These are phyloP conservation scores for Cydia pomonella DNA, from an alignment of 1,140 invertebrate genomes.

Conservation along the genomic window DNA sequence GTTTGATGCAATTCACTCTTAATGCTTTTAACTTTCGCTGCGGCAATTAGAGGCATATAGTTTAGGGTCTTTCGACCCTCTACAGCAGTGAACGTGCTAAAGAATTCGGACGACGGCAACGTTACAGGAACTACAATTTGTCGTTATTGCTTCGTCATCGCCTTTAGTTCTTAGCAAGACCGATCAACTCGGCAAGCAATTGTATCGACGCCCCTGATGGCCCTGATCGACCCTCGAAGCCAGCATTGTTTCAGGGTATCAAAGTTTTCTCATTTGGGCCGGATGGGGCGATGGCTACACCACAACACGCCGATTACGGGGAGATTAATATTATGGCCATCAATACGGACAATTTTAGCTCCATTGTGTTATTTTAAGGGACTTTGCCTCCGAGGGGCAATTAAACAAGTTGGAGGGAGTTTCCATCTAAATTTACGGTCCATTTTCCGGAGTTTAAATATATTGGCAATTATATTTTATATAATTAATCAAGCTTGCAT, in stretches of 20 bases:
- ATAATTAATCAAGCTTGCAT: no score
- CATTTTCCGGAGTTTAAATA: background rate
- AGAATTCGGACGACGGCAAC: no score
- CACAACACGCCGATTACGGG: conserved; percentile 9
- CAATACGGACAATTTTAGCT: conserved; percentile 17
- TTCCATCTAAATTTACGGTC: background rate
- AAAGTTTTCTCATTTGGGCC: conserved; percentile 2
- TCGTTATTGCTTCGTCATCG: no score
- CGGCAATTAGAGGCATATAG: no score
- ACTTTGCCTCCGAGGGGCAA: background rate
- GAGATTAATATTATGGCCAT: conserved; percentile 12
- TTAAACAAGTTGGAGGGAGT: background rate
- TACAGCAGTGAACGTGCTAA: no score
- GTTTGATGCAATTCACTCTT: no score
- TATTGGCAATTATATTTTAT: background rate
- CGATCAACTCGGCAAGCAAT: background rate
- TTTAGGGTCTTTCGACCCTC: no score
- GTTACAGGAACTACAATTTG: no score
- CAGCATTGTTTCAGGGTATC: conserved; percentile 13
- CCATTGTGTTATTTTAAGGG: background rate
- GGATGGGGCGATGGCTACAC: background rate
- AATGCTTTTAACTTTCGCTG: no score
- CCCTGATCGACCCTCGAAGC: background rate
- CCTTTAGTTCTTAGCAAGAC: background rate
- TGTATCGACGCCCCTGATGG: background rate